A percentile compares a stretch with the other conserved stretches of the same genome.
phyloP scores from a whole-genome alignment of 2,797 vertebrate species.

The Girardinus metallicus region DNA sequence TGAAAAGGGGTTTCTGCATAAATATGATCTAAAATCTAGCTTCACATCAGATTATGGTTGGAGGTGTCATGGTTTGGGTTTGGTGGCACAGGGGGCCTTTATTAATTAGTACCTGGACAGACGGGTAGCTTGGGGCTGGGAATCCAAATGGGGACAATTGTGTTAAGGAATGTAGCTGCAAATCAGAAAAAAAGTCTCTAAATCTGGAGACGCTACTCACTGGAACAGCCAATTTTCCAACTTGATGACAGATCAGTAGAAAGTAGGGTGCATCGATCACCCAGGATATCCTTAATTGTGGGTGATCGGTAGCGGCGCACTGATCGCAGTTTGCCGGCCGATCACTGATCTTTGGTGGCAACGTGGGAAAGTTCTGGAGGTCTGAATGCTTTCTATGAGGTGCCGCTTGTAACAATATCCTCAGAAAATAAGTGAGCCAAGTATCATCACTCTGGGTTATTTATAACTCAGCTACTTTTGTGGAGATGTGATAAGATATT shows the following conservation, averaged over 20 bases:
- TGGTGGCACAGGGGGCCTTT: background rate
- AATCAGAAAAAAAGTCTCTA: background rate
- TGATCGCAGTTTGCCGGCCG: no score
- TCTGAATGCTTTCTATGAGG: background rate
- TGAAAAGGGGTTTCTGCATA: background rate
- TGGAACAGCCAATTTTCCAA: background rate
- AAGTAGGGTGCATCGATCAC: background rate
- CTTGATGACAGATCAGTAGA: background rate
- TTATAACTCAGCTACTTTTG: background rate
- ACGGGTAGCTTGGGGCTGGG: background rate
- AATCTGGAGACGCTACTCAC: background rate
- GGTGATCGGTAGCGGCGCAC: no score
- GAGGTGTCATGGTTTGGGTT: slow-evolving; percentile 1
- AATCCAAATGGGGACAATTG: background rate
- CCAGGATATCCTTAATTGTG: no score
- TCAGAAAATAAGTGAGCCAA: background rate
- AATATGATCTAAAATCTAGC: background rate
- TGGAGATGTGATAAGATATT: background rate
- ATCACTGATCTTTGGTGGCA: no score
- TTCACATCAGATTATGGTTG: background rate
- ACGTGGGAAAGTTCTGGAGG: background rate
- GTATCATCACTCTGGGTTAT: background rate
- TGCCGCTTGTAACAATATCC: background rate
- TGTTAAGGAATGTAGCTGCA: background rate
- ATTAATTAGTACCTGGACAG: background rate